Evolutionary conservation across 2,113 vertebrate species (phyloP), one percentile per base, ranked within the genome.

Genomic region (Perca fluviatilis): DNA sequence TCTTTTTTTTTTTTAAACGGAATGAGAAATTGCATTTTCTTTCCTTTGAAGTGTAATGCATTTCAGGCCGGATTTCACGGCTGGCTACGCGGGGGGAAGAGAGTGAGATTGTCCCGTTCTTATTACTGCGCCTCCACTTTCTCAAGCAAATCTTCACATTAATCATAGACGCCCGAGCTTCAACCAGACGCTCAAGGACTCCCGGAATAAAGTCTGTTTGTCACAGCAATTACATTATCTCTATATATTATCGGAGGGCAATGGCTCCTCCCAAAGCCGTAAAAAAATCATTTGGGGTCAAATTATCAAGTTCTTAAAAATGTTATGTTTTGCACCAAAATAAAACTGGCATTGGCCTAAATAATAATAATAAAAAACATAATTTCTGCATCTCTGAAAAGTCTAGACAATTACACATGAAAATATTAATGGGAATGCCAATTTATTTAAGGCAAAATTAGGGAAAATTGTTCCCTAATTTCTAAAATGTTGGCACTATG

Each of bases 1-100:
- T 95, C 96, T 97, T 95, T 96, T 95, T 13, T 58, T 96, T 97
- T 96, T 96, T 97, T 40, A 95, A 96, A 96, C 95, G 93, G 95
- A 95, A 97, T 97, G 97, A 97, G 96, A 95, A 96, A 98, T 97
- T 96, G 96, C 95, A 92, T 98, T 97, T 97, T 97, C 96, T 95
- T 95, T 95, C 95, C 95, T 96, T 94, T 96, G 97, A 97, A 97
- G 96, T 95, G 95, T 98, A 98, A 98, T 98, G 96, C 96, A 96
- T 98, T 96, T 95, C 95, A 88, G 97, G 96, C 93, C 93, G 95
- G 96, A 96, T 97, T 98, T 98, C 97, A 98, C 96, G 97, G 96
- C 95, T 98, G 97, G 95, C 95, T 97, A 96, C 96, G 93, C 95
- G 91, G 11, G 23, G 5, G 56, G 58, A 3, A 30, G 95, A 96